Conservation (phyloP, 2,888 invertebrate species). For the Patella pellucida region DNA sequence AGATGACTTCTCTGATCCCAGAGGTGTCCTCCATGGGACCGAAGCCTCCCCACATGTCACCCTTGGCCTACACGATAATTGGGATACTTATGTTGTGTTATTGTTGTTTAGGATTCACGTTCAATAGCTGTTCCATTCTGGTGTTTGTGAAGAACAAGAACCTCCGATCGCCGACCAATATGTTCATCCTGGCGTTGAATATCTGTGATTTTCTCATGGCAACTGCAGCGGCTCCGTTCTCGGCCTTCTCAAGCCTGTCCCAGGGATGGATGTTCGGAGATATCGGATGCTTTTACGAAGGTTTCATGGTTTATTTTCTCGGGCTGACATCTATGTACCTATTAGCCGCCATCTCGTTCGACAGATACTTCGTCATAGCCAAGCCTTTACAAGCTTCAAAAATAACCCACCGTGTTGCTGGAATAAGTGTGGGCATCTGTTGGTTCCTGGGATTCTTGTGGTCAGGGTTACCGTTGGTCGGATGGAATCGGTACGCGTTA, state of each 20-base stretch:
- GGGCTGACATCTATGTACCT: constrained; percentile 56
- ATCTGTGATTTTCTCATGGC: constrained; percentile 52
- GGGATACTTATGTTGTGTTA: constrained; percentile 11
- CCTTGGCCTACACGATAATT: background rate
- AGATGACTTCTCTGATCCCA: background rate
- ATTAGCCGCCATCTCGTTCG: constrained; percentile 55
- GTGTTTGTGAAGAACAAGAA: constrained; percentile 46
- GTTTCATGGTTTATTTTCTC: constrained; percentile 54
- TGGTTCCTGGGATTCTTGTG: constrained; percentile 48
- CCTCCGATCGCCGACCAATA: constrained; percentile 54
- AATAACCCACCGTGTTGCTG: constrained; percentile 48
- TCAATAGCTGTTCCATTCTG: constrained; percentile 37
- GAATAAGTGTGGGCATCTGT: constrained; percentile 35
- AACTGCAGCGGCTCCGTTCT: constrained; percentile 38
- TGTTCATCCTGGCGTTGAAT: constrained; percentile 53
- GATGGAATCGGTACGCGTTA: constrained; percentile 57
- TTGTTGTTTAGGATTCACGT: constrained; percentile 28
- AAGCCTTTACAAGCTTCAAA: constrained; percentile 45
- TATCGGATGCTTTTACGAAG: constrained; percentile 49
- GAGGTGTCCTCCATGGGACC: background rate
- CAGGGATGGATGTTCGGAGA: constrained; percentile 40
- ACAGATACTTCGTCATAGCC: constrained; percentile 60
- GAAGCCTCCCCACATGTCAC: background rate
- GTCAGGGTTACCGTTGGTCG: constrained; percentile 55
- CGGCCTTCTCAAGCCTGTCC: constrained; percentile 25